Conservation (phyloP, 2,113 vertebrate species). For the Halichoerus grypus region DNA sequence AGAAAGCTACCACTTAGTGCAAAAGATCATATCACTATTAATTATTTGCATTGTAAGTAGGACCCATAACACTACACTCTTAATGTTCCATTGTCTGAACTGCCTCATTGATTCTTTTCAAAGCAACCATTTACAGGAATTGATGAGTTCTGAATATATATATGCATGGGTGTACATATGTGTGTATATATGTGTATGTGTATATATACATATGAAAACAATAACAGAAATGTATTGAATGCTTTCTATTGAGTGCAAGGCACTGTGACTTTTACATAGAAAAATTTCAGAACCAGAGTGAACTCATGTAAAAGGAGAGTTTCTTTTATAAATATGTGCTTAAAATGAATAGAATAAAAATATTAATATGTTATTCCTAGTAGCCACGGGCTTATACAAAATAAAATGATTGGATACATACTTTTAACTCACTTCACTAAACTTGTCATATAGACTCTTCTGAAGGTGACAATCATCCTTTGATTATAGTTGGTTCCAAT, state of each 20-base stretch:
- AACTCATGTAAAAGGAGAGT: not conserved
- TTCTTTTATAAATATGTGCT: not conserved
- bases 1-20: not conserved
- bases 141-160: not conserved
- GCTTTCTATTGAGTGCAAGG: not conserved
- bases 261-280: not conserved
- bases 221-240: not conserved
- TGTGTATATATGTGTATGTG: not conserved
- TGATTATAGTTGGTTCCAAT: not conserved
- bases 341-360: conserved; percentile 10
- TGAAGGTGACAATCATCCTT: conserved; percentile 19
- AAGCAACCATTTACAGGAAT: not conserved
- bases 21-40: not conserved
- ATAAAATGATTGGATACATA: not conserved
- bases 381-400: conserved; percentile 7
- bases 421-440: conserved; percentile 35
- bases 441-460: not conserved
- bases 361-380: not conserved
- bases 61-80: not conserved
- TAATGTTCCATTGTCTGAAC: not conserved
- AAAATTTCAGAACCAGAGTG: not conserved
- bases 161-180: not conserved
- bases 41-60: conserved; percentile 9
- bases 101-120: not conserved
- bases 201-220: not conserved